Evolutionary conservation across 1,140 invertebrate species (phyloP).

Genomic region (Macrobrachium nipponense): DNA sequence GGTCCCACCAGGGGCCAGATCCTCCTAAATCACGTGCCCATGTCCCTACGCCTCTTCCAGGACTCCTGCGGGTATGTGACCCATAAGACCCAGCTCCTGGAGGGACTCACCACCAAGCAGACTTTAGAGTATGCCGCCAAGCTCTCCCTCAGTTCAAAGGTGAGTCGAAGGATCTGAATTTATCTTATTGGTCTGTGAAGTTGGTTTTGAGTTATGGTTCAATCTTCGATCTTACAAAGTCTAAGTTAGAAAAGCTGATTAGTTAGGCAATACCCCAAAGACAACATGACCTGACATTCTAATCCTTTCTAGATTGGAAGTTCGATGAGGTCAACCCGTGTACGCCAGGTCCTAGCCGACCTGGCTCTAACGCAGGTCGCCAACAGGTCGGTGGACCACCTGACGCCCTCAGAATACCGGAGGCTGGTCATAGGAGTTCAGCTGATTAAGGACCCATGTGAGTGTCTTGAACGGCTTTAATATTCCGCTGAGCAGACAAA

Average conservation of each 20-base stretch:
- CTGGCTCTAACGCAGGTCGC: constrained; percentile 88
- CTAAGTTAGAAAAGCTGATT: not conserved
- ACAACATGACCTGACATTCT: constrained; percentile 51
- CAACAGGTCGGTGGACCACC: constrained; percentile 81
- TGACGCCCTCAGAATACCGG: constrained; percentile 86
- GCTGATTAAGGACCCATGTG: constrained; percentile 87
- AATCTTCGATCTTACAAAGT: not conserved
- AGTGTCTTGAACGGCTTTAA: constrained; percentile 24
- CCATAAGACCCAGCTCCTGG: constrained; percentile 83
- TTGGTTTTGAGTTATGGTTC: not conserved
- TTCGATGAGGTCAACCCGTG: constrained; percentile 77
- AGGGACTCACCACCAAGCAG: constrained; percentile 87
- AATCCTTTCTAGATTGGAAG: constrained; percentile 74
- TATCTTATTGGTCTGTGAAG: not conserved
- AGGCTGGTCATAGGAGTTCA: constrained; percentile 88
- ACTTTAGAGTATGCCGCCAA: constrained; percentile 83
- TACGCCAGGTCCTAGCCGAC: constrained; percentile 87
- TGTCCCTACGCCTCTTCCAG: constrained; percentile 84
- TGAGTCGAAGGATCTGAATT: constrained; percentile 68
- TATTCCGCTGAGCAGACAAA: no score
- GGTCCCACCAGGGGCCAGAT: constrained; percentile 82
- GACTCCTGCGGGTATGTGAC: constrained; percentile 87
- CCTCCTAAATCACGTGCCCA: constrained; percentile 83
- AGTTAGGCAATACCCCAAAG: not conserved
- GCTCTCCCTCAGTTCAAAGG: constrained; percentile 74